A percentile compares a stretch with the other conserved stretches of the same genome.
These are phyloP conservation scores for Excalfactoria chinensis DNA, from an alignment of 2,113 vertebrate species.

Conservation along the genomic window DNA sequence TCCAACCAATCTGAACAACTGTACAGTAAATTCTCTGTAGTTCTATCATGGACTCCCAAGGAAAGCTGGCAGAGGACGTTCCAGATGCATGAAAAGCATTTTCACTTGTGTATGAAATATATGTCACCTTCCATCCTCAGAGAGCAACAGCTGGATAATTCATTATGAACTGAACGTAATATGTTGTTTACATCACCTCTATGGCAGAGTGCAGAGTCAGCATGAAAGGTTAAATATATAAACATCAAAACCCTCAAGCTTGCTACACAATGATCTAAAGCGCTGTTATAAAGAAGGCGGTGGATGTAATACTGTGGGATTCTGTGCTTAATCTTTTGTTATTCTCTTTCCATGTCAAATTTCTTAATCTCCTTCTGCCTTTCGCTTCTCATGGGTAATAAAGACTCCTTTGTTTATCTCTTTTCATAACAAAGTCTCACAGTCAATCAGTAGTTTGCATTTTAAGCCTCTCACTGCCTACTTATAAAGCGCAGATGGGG, in stretches of 20 bases:
- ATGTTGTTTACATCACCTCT: neutral
- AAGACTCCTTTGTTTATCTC: neutral
- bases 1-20: neutral
- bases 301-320: neutral
- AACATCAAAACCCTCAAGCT: slow-evolving; percentile 9
- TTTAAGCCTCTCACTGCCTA: neutral
- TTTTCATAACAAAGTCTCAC: neutral
- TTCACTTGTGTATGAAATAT: neutral
- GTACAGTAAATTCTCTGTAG: neutral
- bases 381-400: neutral
- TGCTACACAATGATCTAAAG: neutral
- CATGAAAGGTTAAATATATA: neutral
- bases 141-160: neutral
- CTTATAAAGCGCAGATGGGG: neutral
- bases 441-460: neutral
- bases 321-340: slow-evolving; percentile 33
- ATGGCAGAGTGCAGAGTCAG: neutral
- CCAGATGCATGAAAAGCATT: neutral
- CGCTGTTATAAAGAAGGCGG: neutral
- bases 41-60: neutral
- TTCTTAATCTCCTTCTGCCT: slow-evolving; percentile 46
- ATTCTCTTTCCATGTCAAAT: neutral
- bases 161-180: neutral
- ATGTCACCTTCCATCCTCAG: neutral
- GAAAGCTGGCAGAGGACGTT: neutral